Evolutionary conservation across 2,888 invertebrate genomes (phyloP).

Genomic region (Mallateleia sp.): DNA sequence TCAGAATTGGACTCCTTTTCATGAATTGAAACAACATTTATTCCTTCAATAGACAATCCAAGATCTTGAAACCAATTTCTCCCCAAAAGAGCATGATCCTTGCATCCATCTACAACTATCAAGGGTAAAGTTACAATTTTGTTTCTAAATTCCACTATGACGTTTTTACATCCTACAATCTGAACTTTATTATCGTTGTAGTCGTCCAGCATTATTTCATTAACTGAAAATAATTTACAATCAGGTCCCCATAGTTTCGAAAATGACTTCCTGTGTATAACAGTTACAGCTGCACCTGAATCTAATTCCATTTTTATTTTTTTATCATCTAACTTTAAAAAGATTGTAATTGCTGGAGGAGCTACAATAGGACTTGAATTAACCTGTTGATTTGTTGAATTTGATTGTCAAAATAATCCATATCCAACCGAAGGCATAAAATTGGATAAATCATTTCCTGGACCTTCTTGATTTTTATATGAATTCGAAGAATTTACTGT

Average conservation of each 20-base stretch:
- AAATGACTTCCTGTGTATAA: constrained; percentile 28
- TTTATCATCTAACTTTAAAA: constrained; percentile 1
- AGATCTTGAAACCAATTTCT: constrained; percentile 48
- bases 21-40: not conserved
- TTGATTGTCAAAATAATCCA: too few relatives aligned
- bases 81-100: constrained; percentile 20
- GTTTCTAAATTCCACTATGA: constrained; percentile 6
- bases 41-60: constrained; percentile 18
- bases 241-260: constrained; percentile 7
- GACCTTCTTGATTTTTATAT: too few relatives aligned
- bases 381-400: too few relatives aligned
- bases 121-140: constrained; percentile 5
- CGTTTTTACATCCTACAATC: constrained; percentile 1
- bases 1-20: not conserved
- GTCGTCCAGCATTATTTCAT: constrained; percentile 4
- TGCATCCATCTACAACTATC: constrained; percentile 42
- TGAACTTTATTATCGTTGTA: constrained; percentile 22
- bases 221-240: not conserved
- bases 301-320: constrained; percentile 26
- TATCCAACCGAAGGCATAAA: too few relatives aligned
- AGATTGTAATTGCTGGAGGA: constrained; percentile 20
- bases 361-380: too few relatives aligned
- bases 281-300: constrained; percentile 45
- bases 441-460: not conserved
- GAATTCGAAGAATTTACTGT: too few relatives aligned